phyloP scores from a whole-genome alignment of 1,140 invertebrate species.

The Popillia japonica region DNA sequence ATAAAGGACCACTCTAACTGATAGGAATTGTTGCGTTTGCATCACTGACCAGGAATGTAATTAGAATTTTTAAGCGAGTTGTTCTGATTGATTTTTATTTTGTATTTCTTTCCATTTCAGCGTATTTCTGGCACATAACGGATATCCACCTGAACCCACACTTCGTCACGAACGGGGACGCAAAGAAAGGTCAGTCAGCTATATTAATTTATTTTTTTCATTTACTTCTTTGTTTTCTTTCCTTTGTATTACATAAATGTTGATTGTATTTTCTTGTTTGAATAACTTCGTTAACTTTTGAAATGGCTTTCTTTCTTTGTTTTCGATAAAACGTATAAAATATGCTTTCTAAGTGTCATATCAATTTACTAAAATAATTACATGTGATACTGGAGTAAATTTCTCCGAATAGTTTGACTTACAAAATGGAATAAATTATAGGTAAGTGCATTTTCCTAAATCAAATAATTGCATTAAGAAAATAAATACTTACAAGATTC shows the following conservation, averaged over 20 bases:
- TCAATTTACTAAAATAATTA: no score
- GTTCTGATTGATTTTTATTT: neutral
- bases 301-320: neutral
- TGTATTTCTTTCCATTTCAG: neutral
- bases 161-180: neutral
- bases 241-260: neutral
- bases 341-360: no score
- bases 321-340: no score
- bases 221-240: neutral
- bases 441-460: no score
- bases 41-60: neutral
- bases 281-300: neutral
- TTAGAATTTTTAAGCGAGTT: neutral
- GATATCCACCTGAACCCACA: conserved; percentile 8
- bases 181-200: conserved; percentile 3
- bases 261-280: neutral
- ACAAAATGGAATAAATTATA: no score
- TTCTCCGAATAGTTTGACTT: no score
- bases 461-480: no score
- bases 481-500: no score
- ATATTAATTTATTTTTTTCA: neutral
- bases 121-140: conserved; percentile 1
- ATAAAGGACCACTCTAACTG: neutral
- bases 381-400: no score
- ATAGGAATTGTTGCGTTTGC: neutral